Percentiles rank a stretch among this genome's conserved stretches.
phyloP scores from a whole-genome alignment of 2,113 vertebrate genomes.

The Cairina moschata region DNA sequence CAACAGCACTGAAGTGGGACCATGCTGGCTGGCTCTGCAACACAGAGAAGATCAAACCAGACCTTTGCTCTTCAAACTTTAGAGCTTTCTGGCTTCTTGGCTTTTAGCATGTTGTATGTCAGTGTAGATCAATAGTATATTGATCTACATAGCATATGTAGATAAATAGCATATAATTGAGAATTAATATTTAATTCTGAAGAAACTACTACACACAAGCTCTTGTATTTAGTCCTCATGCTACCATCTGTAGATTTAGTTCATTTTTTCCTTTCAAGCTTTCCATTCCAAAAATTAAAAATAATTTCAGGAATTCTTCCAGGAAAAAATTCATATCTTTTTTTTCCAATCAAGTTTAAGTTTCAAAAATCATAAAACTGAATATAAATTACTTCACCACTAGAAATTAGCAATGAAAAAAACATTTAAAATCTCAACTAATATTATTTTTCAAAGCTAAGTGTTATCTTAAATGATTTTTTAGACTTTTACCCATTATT shows the following conservation, averaged over 20 bases:
- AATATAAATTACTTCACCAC: neutral
- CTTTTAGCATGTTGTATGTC: neutral
- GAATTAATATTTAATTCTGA: neutral
- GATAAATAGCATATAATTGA: neutral
- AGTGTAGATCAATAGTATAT: neutral
- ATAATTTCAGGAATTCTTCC: neutral
- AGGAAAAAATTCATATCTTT: neutral
- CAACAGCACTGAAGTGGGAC: constrained; percentile 25
- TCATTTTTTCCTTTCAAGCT: neutral
- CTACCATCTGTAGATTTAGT: neutral
- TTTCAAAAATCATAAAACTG: neutral
- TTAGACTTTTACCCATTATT: neutral
- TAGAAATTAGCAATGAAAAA: neutral
- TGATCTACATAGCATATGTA: too few species aligned
- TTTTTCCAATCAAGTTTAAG: neutral
- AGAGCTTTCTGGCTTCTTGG: neutral
- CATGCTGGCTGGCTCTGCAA: neutral
- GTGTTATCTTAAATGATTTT: neutral
- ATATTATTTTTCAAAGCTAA: neutral
- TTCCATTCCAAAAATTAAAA: neutral
- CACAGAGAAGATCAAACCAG: constrained; percentile 12
- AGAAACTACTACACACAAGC: constrained; percentile 1
- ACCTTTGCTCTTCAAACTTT: neutral
- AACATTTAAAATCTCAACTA: neutral
- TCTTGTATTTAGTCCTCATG: neutral